phyloP scores from a whole-genome alignment of 2,888 invertebrate species.

The Rotaria magnacalcarata region DNA sequence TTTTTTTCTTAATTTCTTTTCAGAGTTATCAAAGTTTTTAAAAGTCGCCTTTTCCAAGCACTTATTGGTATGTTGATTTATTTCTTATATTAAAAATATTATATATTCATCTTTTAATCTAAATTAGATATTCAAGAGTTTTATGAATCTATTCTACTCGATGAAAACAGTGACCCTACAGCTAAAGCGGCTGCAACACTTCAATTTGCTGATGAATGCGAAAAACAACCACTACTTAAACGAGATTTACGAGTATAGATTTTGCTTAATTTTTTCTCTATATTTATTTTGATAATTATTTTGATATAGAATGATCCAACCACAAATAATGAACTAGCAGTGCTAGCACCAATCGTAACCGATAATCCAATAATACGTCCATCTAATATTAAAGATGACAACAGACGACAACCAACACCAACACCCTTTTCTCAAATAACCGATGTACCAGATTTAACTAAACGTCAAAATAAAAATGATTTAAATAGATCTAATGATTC shows the following conservation, averaged over 20 bases:
- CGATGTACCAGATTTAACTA: background rate
- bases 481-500: background rate
- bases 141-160: conserved; percentile 89
- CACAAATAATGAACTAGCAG: background rate
- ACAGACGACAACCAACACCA: background rate
- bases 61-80: conserved; percentile 74
- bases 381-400: background rate
- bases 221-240: background rate
- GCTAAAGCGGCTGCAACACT: conserved; percentile 92
- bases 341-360: background rate
- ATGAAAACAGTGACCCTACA: conserved; percentile 86
- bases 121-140: conserved; percentile 89
- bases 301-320: background rate
- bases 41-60: conserved; percentile 93
- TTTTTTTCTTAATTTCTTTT: conserved; percentile 50
- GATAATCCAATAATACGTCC: background rate
- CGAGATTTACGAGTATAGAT: background rate
- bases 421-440: background rate
- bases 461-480: background rate
- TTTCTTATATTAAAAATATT: background rate
- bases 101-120: conserved; percentile 3
- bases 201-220: conserved; percentile 81
- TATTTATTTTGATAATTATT: background rate
- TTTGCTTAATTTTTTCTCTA: background rate
- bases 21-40: conserved; percentile 91